These are phyloP conservation scores for Lasioglossum oenotherae DNA, from an alignment of 2,888 invertebrate species.

Conservation along the genomic window DNA sequence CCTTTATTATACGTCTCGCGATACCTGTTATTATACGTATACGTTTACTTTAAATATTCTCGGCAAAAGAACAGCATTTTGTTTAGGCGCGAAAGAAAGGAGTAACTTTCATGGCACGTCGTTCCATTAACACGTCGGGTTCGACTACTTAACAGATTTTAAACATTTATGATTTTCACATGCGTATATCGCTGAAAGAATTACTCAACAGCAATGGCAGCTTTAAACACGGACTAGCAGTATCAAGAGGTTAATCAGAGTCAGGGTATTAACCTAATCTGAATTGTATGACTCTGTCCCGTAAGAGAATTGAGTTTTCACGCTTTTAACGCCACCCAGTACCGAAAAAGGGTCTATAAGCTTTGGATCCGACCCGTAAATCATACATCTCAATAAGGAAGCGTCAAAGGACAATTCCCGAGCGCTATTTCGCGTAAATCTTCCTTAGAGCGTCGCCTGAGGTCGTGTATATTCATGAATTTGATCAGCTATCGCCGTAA, in stretches of 20 bases:
- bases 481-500: conserved; percentile 1
- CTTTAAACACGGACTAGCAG: too few relatives aligned
- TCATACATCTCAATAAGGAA: not conserved
- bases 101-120: not conserved
- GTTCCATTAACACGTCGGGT: not conserved
- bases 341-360: not conserved
- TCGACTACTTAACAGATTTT: not conserved
- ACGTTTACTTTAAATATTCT: not conserved
- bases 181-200: not conserved
- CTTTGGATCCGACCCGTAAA: not conserved
- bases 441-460: not conserved
- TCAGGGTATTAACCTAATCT: not conserved
- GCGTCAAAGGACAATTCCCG: not conserved
- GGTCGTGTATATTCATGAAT: conserved; percentile 2
- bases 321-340: not conserved
- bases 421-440: not conserved
- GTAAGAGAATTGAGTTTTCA: not conserved
- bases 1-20: not conserved
- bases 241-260: not conserved
- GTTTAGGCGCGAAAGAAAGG: not conserved
- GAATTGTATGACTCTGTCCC: not conserved
- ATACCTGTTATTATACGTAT: not conserved
- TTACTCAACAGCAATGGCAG: not conserved
- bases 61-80: not conserved
- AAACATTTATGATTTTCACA: not conserved